Evolutionary conservation across 2,797 vertebrate species (phyloP).

Genomic region (Melopsittacus undulatus): DNA sequence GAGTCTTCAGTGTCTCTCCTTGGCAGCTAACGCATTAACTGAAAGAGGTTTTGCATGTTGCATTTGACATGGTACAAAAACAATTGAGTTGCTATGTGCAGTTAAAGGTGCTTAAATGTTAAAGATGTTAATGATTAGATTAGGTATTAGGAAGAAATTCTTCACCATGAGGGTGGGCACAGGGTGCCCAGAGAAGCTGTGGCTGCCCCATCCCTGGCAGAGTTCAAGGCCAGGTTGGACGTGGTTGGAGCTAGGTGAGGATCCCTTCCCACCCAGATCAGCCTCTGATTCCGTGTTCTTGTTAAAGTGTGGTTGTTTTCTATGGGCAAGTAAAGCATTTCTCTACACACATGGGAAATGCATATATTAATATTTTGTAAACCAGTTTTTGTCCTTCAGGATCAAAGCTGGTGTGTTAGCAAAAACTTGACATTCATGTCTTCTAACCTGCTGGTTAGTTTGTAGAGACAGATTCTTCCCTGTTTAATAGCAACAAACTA

Average conservation of each 20-base stretch:
- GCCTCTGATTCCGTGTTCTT: background rate
- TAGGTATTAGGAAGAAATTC: background rate
- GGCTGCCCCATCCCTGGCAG: background rate
- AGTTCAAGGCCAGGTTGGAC: background rate
- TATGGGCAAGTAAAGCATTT: background rate
- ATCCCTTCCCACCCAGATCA: background rate
- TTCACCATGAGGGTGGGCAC: background rate
- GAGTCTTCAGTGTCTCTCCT: background rate
- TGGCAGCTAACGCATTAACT: background rate
- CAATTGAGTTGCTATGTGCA: accelerated
- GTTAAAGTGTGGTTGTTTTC: background rate
- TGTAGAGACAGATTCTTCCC: background rate
- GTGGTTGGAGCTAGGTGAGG: background rate
- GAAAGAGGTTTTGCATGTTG: background rate
- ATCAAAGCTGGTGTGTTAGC: background rate
- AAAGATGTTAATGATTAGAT: background rate
- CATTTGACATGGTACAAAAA: background rate
- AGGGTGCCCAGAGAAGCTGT: background rate
- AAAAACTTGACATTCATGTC: background rate
- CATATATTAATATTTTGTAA: background rate
- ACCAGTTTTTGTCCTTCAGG: background rate
- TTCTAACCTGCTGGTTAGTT: slow-evolving; percentile 2
- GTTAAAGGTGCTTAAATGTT: background rate
- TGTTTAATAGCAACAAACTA: background rate
- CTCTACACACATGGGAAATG: background rate